Evolutionary conservation across 1,140 invertebrate genomes (phyloP), one percentile per base, ranked within the genome.

Genomic region (Drosophila cardini): DNA sequence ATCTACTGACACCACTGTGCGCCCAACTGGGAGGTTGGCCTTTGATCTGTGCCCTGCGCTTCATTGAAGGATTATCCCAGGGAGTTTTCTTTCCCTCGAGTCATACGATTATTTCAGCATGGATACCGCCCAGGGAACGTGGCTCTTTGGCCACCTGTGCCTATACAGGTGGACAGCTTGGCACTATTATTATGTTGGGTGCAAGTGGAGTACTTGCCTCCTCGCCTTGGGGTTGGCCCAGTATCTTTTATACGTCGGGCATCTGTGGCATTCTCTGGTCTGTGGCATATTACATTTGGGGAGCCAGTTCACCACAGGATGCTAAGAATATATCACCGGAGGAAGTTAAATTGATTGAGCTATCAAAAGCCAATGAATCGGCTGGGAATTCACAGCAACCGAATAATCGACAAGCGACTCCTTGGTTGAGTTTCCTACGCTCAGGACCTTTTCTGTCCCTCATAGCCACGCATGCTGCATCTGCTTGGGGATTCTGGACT

Each of bases 401-500:
- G 3, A 67, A 53, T 8, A 57, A 52, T 32, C 38, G 58, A 1
- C 70, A 64, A 3, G 5, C 72, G 0, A 65, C 46, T 8, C 97
- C 97, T 3, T 98, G 96, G 96, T 92, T 91, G 52, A 90, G 93
- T 15, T 96, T 98, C 40, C 92, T 96, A 0, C 95, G 93, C 0
- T 97, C 96, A 1, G 61, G 94, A 7, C 96, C 97, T 0, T 95
- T 98, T 64, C 96, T 96, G 95, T 95, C 97, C 0, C 93, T 98
- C 0, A 45, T 18, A 2, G 42, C 68, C 0, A 30, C 42, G n/a
- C 78, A 76, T 36, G 38, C 55, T n/a, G 67, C 56, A 21, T 96
- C 98, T 80, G 97, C 97, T 90, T 98, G 97, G 97, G 97, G 97
- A 0, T 97, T 97, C 89, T 98, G 97, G 94, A 98, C 96, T 2